Conservation (phyloP, 2,797 vertebrate genomes). For the Myotis pilosus region DNA sequence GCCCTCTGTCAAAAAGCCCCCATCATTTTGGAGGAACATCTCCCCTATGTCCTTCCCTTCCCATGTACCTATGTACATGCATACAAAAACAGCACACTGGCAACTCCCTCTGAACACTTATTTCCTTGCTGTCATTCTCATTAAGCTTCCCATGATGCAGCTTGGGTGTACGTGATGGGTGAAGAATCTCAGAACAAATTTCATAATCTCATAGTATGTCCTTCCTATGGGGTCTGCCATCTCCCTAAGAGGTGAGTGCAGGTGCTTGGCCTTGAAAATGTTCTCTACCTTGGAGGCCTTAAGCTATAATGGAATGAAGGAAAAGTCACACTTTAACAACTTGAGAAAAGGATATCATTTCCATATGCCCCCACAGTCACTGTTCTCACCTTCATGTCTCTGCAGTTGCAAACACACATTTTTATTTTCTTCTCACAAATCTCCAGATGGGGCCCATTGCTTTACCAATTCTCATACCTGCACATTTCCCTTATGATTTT, state of each 20-base stretch:
- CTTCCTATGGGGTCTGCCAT: background rate
- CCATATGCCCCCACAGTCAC: rapidly evolving
- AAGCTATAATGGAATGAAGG: background rate
- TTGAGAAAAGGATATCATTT: background rate
- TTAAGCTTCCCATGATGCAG: background rate
- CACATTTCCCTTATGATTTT: background rate
- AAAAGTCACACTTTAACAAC: background rate
- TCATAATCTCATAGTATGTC: background rate
- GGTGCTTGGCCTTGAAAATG: background rate
- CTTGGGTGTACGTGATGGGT: background rate
- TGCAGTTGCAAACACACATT: background rate
- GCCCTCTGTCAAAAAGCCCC: background rate
- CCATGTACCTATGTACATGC: background rate
- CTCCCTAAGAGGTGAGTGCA: background rate
- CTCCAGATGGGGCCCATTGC: background rate
- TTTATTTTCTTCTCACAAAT: background rate
- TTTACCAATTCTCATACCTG: background rate
- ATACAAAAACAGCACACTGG: background rate
- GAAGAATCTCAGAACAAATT: background rate
- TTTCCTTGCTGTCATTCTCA: background rate
- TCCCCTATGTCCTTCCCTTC: background rate
- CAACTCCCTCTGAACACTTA: background rate
- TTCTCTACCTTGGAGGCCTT: background rate
- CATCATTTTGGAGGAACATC: background rate
- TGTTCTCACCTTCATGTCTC: background rate